Evolutionary conservation across 2,797 vertebrate species (phyloP).

Genomic region (Enteromius viviparus): DNA sequence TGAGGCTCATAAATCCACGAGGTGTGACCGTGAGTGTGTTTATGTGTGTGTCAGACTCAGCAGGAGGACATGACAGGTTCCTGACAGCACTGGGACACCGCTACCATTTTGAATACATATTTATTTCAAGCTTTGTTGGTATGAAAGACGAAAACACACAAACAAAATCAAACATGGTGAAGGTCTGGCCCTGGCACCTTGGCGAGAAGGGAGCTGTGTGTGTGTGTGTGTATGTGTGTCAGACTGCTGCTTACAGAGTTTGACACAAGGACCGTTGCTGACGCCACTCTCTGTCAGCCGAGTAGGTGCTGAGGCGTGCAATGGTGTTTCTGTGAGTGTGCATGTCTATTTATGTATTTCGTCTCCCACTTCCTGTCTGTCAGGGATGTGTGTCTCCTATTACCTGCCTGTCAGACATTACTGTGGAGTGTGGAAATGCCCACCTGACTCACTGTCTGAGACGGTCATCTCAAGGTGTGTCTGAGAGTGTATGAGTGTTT

Average conservation of each 20-base stretch:
- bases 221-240: slow-evolving; percentile 43
- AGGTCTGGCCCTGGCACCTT: slow-evolving; percentile 69
- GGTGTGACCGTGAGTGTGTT: slow-evolving; percentile 42
- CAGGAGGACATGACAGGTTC: slow-evolving; percentile 74
- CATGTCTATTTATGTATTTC: slow-evolving; percentile 47
- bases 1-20: slow-evolving; percentile 74
- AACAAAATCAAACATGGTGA: slow-evolving; percentile 71
- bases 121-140: slow-evolving; percentile 70
- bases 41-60: slow-evolving; percentile 62
- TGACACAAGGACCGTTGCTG: slow-evolving; percentile 70
- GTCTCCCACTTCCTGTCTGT: slow-evolving; percentile 43
- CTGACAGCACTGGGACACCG: slow-evolving; percentile 74
- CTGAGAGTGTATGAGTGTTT: slow-evolving; percentile 13
- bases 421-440: slow-evolving; percentile 34
- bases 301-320: slow-evolving; percentile 73
- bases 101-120: slow-evolving; percentile 65
- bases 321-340: slow-evolving; percentile 35
- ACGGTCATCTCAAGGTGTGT: slow-evolving; percentile 26
- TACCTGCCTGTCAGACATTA: slow-evolving; percentile 41
- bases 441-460: slow-evolving; percentile 32
- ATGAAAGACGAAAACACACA: slow-evolving; percentile 55
- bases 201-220: slow-evolving; percentile 54
- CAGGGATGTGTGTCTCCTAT: slow-evolving; percentile 40
- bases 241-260: slow-evolving; percentile 62
- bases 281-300: slow-evolving; percentile 72